Evolutionary conservation across 2,797 vertebrate genomes (phyloP).

Genomic region (Setipinna tenuifilis): DNA sequence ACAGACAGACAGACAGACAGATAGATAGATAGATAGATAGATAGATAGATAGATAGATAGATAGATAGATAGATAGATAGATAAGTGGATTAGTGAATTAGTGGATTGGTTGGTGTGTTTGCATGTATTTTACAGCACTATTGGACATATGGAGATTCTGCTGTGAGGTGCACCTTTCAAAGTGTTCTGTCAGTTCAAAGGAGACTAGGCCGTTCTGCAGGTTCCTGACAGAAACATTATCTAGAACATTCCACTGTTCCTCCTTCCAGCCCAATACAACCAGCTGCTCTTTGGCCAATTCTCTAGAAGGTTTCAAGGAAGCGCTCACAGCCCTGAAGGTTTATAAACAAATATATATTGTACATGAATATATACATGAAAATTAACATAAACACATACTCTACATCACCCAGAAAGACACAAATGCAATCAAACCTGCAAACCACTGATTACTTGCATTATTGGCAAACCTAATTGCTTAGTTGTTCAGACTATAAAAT

Average conservation of each 20-base stretch:
- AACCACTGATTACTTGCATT: too few species aligned
- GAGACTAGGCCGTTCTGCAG: slow-evolving; percentile 79
- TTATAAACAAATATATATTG: slow-evolving; percentile 1
- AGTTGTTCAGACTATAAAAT: too few species aligned
- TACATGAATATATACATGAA: background rate
- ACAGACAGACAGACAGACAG: too few species aligned
- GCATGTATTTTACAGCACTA: too few species aligned
- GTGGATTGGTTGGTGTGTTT: too few species aligned
- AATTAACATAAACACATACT: background rate
- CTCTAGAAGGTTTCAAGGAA: slow-evolving; percentile 69
- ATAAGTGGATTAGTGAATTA: too few species aligned
- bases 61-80: too few species aligned
- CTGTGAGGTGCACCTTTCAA: slow-evolving; percentile 75
- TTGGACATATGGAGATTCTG: too few species aligned
- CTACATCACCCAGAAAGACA: background rate
- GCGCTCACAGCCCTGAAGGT: slow-evolving; percentile 66
- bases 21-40: too few species aligned
- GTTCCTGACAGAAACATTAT: slow-evolving; percentile 74
- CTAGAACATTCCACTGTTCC: slow-evolving; percentile 79
- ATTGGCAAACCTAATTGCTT: too few species aligned
- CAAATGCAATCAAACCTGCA: background rate
- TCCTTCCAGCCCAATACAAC: slow-evolving; percentile 78
- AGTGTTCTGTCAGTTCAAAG: slow-evolving; percentile 81
- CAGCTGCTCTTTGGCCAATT: slow-evolving; percentile 69
- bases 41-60: too few species aligned